A percentile compares a stretch with the other conserved stretches of the same genome.
Conservation (phyloP, 2,113 vertebrate genomes). For the Sarotherodon lohbergeri region DNA sequence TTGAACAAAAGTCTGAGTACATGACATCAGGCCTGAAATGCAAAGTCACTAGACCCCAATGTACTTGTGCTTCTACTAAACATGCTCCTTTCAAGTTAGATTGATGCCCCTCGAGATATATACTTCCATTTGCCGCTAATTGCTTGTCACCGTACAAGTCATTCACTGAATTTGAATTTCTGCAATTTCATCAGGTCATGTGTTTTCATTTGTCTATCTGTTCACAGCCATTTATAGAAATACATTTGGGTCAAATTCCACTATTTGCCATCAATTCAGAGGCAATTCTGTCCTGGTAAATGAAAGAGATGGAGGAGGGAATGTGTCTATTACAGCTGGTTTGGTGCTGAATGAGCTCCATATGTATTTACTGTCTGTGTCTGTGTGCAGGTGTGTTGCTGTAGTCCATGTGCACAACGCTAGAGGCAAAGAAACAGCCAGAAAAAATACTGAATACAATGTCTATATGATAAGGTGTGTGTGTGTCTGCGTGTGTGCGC, state of each 20-base stretch:
- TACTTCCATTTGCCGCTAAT: constrained; percentile 19
- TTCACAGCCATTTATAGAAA: constrained; percentile 34
- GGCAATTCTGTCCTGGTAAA: constrained; percentile 49
- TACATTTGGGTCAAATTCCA: constrained; percentile 51
- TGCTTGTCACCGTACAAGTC: constrained; percentile 30
- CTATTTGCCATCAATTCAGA: constrained; percentile 53
- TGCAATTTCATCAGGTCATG: constrained; percentile 39
- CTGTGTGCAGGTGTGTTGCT: background rate
- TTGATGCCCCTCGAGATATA: background rate
- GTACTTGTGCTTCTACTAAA: background rate
- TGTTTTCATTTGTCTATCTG: constrained; percentile 52
- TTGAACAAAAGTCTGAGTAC: background rate
- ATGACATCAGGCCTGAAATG: background rate
- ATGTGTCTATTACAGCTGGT: constrained; percentile 55
- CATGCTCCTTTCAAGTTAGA: background rate
- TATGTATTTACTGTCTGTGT: constrained; percentile 43
- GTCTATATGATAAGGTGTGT: constrained; percentile 1
- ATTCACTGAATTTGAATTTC: constrained; percentile 24
- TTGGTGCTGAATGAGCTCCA: constrained; percentile 50
- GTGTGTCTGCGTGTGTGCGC: background rate
- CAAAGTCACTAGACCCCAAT: background rate
- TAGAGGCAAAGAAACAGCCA: background rate
- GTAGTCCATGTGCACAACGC: background rate
- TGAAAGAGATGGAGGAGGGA: constrained; percentile 48
- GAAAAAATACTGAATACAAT: background rate